phyloP scores from a whole-genome alignment of 2,797 vertebrate genomes.

The Chaetophractus vellerosus region DNA sequence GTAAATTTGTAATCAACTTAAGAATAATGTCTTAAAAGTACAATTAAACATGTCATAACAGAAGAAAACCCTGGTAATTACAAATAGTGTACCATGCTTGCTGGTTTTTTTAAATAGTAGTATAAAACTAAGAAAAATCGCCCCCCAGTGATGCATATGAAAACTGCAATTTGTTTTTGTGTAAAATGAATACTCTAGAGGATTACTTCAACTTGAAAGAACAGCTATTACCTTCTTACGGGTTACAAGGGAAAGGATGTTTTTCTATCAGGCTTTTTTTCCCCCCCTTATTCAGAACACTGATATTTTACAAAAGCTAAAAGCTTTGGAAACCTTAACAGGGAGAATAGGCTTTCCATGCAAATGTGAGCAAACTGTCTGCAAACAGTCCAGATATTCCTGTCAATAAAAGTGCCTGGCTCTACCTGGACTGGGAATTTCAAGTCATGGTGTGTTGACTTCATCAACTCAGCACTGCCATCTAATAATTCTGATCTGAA shows the following conservation, averaged over 20 bases:
- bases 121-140: constrained; percentile 86
- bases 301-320: constrained; percentile 44
- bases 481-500: constrained; percentile 49
- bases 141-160: constrained; percentile 89
- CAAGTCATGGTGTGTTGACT: neutral
- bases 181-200: constrained; percentile 88
- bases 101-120: constrained; percentile 72
- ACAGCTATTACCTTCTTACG: constrained; percentile 86
- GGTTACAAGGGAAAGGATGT: constrained; percentile 79
- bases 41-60: constrained; percentile 87
- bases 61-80: constrained; percentile 87
- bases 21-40: constrained; percentile 82
- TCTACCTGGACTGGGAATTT: constrained; percentile 19
- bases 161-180: constrained; percentile 91
- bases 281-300: neutral
- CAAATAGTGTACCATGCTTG: constrained; percentile 74
- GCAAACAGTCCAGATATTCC: constrained; percentile 19
- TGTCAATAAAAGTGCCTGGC: neutral
- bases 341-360: constrained; percentile 25
- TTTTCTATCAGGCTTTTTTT: constrained; percentile 68
- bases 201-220: constrained; percentile 88
- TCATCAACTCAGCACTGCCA: neutral
- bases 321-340: constrained; percentile 50
- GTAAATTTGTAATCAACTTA: constrained; percentile 83
- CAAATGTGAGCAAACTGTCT: constrained; percentile 51